Conservation (phyloP, 2,797 vertebrate genomes). For the Cyclopterus lumpus region DNA sequence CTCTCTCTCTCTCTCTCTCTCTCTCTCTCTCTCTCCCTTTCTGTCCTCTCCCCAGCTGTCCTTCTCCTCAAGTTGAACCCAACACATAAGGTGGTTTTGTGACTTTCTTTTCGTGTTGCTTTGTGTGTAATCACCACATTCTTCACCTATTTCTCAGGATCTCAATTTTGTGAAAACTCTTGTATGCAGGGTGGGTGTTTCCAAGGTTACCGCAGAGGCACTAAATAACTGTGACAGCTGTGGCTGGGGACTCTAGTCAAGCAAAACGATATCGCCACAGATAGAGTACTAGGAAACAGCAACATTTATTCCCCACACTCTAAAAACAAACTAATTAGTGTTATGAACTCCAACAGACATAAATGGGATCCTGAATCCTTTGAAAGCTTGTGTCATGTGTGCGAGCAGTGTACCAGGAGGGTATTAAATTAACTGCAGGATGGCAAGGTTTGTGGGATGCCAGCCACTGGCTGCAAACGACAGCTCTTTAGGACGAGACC, state of each 20-base stretch:
- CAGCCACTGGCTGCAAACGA: slow-evolving; percentile 19
- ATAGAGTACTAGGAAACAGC: slow-evolving; percentile 68
- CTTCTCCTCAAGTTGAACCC: slow-evolving; percentile 50
- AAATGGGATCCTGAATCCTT: slow-evolving; percentile 15
- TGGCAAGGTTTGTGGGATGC: slow-evolving; percentile 24
- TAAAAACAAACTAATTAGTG: slow-evolving; percentile 58
- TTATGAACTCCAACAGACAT: slow-evolving; percentile 40
- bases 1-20: too few species aligned
- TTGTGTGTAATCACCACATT: slow-evolving; percentile 55
- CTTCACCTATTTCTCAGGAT: slow-evolving; percentile 75
- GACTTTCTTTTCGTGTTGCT: slow-evolving; percentile 31
- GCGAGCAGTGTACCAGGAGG: slow-evolving; percentile 22
- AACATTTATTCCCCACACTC: slow-evolving; percentile 47
- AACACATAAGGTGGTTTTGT: slow-evolving; percentile 35
- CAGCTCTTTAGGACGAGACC: slow-evolving; percentile 50
- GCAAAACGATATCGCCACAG: slow-evolving; percentile 74
- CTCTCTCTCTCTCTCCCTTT: slow-evolving; percentile 21
- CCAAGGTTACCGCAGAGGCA: slow-evolving; percentile 80
- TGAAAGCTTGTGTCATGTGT: slow-evolving; percentile 20
- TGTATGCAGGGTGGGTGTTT: slow-evolving; percentile 71
- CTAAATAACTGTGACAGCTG: slow-evolving; percentile 81
- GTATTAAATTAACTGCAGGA: slow-evolving; percentile 20
- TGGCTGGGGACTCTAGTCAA: slow-evolving; percentile 75
- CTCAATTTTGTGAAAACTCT: slow-evolving; percentile 72
- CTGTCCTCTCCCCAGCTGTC: slow-evolving; percentile 46